Conservation (phyloP, 2,113 vertebrate genomes). For the Progne subis region DNA sequence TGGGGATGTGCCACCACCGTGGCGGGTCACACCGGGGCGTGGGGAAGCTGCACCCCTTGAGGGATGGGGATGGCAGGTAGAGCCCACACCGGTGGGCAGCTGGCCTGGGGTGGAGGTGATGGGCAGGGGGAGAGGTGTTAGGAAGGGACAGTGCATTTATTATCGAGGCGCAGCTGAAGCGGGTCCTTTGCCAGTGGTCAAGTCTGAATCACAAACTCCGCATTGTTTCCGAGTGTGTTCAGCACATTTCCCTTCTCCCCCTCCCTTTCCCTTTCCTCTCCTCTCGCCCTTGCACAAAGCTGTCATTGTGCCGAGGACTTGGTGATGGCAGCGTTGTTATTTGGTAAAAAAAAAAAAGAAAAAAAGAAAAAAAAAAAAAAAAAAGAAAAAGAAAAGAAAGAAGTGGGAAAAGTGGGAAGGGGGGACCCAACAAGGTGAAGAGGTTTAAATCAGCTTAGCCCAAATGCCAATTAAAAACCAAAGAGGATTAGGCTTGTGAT, state of each 20-base stretch:
- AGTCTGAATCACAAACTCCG: constrained; percentile 60
- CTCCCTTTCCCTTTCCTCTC: constrained; percentile 38
- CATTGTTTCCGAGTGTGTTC: constrained; percentile 60
- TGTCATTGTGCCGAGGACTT: constrained; percentile 62
- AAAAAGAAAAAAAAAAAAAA: not conserved
- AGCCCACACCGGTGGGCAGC: not conserved
- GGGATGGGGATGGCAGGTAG: not conserved
- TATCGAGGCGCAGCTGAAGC: constrained; percentile 51
- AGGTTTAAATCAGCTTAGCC: constrained; percentile 86
- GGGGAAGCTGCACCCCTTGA: fast-evolving
- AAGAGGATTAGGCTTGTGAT: constrained; percentile 71
- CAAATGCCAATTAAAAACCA: constrained; percentile 84
- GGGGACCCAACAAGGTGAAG: constrained; percentile 72
- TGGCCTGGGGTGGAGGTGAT: not conserved
- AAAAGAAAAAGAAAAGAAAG: constrained; percentile 20
- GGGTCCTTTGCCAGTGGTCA: constrained; percentile 48
- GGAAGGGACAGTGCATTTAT: constrained; percentile 30
- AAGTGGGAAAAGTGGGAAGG: not conserved
- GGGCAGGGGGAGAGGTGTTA: not conserved
- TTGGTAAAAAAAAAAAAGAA: constrained; percentile 16
- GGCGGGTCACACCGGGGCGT: fast-evolving
- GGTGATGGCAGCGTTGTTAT: constrained; percentile 51
- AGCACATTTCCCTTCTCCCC: constrained; percentile 34
- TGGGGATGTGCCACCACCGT: fast-evolving
- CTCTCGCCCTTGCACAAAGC: constrained; percentile 64